Evolutionary conservation across 2,113 vertebrate genomes (phyloP), one percentile per base, ranked within the genome.

Genomic region (Nycticebus coucang): DNA sequence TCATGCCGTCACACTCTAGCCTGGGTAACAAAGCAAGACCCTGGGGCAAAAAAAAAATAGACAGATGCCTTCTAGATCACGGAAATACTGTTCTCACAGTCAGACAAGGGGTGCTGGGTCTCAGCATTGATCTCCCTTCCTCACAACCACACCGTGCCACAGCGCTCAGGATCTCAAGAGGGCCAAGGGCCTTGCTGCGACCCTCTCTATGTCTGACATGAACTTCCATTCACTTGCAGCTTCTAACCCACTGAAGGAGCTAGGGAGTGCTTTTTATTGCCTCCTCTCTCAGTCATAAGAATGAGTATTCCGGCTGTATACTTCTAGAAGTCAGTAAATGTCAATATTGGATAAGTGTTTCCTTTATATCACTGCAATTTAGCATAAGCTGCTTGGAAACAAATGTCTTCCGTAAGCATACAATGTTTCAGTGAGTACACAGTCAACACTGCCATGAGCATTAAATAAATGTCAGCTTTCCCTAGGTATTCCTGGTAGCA

Each of bases 311-410:
- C 96, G 85, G 93, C 95, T 95, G 93, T 97, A 97, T 81, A 96
- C 97, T 98, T 97, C 97, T 90, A 95, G 94, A 96, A 98, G 98
- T 98, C 97, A 97, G 98, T 97, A 98, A 98, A 98, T 98, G 98
- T 98, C 98, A 98, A 98, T 98, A 98, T 98, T 98, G 97, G 97
- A 82, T 98, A 98, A 98, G 98, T 98, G 98, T 98, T 98, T 98
- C 98, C 97, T 98, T 98, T 98, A 97, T 98, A 98, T 98, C 97
- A 62, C 77, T 96, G 97, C 97, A 98, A 97, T 98, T 98, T 98
- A 98, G 97, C 98, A 98, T 98, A 98, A 98, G 97, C 98, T 98
- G 98, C 98, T 98, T 98, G 98, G 98, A 98, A 98, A 98, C 98
- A 98, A 98, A 98, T 98, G 98, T 98, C 98, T 98, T 98, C 97